These are phyloP conservation scores for Notolepis coatsorum DNA, from an alignment of 2,797 vertebrate genomes.

Conservation along the genomic window DNA sequence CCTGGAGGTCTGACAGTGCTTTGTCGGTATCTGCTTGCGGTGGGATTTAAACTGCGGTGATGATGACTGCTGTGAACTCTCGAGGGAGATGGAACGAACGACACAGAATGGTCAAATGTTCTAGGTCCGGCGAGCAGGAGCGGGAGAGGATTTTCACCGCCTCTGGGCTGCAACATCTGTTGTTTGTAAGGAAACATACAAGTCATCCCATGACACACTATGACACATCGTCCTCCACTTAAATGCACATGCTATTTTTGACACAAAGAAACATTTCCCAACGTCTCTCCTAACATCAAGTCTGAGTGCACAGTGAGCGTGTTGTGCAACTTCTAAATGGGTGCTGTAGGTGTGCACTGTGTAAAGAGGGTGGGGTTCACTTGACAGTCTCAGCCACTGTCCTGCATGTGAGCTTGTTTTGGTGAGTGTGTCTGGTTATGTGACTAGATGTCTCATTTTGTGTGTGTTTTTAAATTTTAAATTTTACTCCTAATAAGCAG, in stretches of 20 bases:
- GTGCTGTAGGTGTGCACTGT: conserved; percentile 48
- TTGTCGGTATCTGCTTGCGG: too few species aligned
- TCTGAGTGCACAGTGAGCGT: conserved; percentile 64
- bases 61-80: background rate
- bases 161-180: too few species aligned
- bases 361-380: conserved; percentile 54
- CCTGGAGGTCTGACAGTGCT: background rate
- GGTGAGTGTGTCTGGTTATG: conserved; percentile 9
- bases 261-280: conserved; percentile 62
- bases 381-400: conserved; percentile 39
- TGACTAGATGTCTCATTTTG: conserved; percentile 30
- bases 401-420: conserved; percentile 39
- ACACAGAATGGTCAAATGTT: too few species aligned
- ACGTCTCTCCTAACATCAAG: conserved; percentile 52
- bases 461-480: conserved; percentile 3
- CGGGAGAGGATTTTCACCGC: too few species aligned
- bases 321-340: conserved; percentile 74
- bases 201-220: conserved; percentile 51
- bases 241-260: conserved; percentile 65
- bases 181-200: background rate
- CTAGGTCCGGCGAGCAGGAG: too few species aligned
- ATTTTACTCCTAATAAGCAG: too few species aligned
- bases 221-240: conserved; percentile 64
- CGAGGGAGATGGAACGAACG: too few species aligned
- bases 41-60: too few species aligned